A percentile compares a stretch with the other conserved stretches of the same genome.
Conservation (phyloP, 2,888 invertebrate genomes). For the Agonum fuliginosum region DNA sequence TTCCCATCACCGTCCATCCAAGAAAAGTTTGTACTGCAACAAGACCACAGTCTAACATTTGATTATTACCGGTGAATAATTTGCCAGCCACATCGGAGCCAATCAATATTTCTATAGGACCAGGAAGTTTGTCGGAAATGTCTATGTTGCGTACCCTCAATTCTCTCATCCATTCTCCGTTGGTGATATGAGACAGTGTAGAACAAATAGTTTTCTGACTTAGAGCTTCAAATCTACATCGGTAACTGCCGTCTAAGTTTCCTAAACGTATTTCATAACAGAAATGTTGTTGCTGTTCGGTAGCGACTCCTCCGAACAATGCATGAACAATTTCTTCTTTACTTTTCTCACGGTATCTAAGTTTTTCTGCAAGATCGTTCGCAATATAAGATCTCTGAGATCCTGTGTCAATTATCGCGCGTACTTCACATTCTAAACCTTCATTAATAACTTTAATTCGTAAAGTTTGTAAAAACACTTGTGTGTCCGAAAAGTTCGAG, state of each 20-base stretch:
- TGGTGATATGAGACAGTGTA: neutral
- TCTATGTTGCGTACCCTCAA: neutral
- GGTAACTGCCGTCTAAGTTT: neutral
- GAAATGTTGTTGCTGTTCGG: slow-evolving; percentile 26
- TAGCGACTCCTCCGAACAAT: slow-evolving; percentile 23
- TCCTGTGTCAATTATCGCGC: slow-evolving; percentile 24
- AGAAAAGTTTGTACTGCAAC: slow-evolving; percentile 61
- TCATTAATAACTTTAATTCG: neutral
- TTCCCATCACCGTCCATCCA: slow-evolving; percentile 62
- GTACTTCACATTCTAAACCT: neutral
- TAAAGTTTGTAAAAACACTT: slow-evolving; percentile 26
- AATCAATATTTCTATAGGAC: slow-evolving; percentile 58
- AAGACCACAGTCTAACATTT: slow-evolving; percentile 56
- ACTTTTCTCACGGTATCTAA: neutral
- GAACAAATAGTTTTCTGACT: slow-evolving; percentile 28
- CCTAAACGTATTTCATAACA: neutral
- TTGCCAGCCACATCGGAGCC: slow-evolving; percentile 60
- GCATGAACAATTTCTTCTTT: slow-evolving; percentile 28
- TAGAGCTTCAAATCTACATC: slow-evolving; percentile 18
- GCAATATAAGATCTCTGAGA: slow-evolving; percentile 46
- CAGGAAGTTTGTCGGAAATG: too few relatives aligned
- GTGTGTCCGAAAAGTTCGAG: neutral
- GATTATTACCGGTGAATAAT: slow-evolving; percentile 58
- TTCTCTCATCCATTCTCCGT: slow-evolving; percentile 37
- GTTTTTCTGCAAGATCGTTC: slow-evolving; percentile 7